These are phyloP conservation scores for Acropternis orthonyx DNA, from an alignment of 2,797 vertebrate genomes.

Conservation along the genomic window DNA sequence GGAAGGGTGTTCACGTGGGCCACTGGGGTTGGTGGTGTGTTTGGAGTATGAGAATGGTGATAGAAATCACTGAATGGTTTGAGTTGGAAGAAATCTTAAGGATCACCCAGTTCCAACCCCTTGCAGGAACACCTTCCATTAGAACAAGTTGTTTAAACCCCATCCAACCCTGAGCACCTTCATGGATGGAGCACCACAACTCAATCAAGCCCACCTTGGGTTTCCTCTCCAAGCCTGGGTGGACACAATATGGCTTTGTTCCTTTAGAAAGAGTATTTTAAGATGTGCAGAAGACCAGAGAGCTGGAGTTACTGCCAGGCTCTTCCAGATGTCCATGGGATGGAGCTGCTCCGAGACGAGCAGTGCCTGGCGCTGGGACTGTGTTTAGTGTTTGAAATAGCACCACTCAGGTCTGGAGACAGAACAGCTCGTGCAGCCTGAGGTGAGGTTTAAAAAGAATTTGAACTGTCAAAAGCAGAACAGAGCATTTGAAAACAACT, in stretches of 20 bases:
- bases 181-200: neutral
- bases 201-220: accelerated
- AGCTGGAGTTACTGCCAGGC: neutral
- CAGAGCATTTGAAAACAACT: neutral
- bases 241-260: neutral
- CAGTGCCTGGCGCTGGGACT: neutral
- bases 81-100: neutral
- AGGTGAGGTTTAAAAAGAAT: neutral
- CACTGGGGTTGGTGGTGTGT: accelerated
- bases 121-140: neutral
- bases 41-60: accelerated
- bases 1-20: neutral
- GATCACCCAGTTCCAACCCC: too few relatives aligned
- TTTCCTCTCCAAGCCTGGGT: neutral
- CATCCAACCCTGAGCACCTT: too few relatives aligned
- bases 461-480: neutral
- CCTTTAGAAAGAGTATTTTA: neutral
- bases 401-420: neutral
- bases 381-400: neutral
- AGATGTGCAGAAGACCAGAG: neutral
- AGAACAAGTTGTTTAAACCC: neutral
- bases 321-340: neutral
- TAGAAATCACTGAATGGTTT: neutral
- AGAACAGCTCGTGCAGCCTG: neutral
- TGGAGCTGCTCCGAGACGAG: constrained; percentile 27